Conservation (phyloP, 2,113 vertebrate species). For the Nicator chloris region DNA sequence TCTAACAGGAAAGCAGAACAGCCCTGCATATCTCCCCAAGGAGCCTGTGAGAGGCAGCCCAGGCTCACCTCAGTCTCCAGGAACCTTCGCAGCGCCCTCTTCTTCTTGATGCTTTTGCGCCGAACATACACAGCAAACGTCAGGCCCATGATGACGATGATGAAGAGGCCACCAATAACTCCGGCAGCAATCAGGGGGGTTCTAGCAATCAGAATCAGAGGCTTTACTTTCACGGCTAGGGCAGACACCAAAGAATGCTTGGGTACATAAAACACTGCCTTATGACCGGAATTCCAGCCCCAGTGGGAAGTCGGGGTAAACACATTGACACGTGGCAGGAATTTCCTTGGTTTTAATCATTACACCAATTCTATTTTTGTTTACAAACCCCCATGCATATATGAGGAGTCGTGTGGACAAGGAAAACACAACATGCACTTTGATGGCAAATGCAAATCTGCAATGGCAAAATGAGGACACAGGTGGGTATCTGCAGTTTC, state of each 20-base stretch:
- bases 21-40: neutral
- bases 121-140: conserved; percentile 89
- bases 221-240: neutral
- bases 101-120: conserved; percentile 97
- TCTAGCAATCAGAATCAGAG: conserved; percentile 73
- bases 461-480: conserved; percentile 47
- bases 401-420: conserved; percentile 30
- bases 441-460: conserved; percentile 42
- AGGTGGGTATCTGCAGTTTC: neutral
- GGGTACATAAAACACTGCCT: neutral
- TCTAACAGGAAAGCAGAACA: neutral
- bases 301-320: neutral
- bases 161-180: conserved; percentile 90
- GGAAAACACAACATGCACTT: conserved; percentile 56
- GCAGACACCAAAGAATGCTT: neutral
- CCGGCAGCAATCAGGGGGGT: conserved; percentile 94
- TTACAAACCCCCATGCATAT: conserved; percentile 53
- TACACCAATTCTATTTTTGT: neutral
- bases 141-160: conserved; percentile 90
- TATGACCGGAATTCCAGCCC: neutral
- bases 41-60: neutral
- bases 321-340: neutral
- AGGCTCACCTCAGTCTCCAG: conserved; percentile 92
- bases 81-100: conserved; percentile 90
- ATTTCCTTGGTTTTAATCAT: neutral